Evolutionary conservation across 2,888 invertebrate species (phyloP).

Genomic region (Tolmerus cingulatus): DNA sequence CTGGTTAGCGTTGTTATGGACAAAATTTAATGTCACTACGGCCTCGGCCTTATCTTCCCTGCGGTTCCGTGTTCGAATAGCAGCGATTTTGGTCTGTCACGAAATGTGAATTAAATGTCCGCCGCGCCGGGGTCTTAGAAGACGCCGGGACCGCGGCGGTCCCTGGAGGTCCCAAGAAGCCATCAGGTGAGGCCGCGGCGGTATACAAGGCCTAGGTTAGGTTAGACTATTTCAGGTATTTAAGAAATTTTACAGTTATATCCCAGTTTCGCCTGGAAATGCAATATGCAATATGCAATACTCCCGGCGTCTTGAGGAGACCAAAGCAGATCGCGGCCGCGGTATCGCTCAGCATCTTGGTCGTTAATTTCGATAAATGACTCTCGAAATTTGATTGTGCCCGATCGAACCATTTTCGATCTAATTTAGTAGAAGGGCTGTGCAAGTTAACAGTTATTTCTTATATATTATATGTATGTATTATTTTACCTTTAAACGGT

Average conservation of each 20-base stretch:
- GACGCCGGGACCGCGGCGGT: background rate
- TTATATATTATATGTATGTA: background rate
- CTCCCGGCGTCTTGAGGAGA: background rate
- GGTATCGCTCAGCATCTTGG: background rate
- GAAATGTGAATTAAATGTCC: slow-evolving; percentile 39
- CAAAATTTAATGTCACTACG: slow-evolving; percentile 41
- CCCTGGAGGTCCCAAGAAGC: background rate
- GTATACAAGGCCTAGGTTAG: background rate
- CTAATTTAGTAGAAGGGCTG: background rate
- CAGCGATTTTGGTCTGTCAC: slow-evolving; percentile 36
- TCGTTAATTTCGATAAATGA: background rate
- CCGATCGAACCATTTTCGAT: background rate
- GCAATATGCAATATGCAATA: background rate
- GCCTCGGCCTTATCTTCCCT: slow-evolving; percentile 13
- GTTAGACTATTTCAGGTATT: slow-evolving; percentile 13
- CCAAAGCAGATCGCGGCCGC: background rate
- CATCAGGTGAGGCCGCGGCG: background rate
- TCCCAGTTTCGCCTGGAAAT: background rate
- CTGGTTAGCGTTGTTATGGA: slow-evolving; percentile 33
- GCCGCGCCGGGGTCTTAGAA: background rate
- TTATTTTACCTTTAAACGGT: background rate
- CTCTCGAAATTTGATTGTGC: background rate
- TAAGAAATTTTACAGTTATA: slow-evolving; percentile 28
- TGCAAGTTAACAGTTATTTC: background rate
- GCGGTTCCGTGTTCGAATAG: slow-evolving; percentile 27